Conservation (phyloP, 2,113 vertebrate species). For the Lontra canadensis region DNA sequence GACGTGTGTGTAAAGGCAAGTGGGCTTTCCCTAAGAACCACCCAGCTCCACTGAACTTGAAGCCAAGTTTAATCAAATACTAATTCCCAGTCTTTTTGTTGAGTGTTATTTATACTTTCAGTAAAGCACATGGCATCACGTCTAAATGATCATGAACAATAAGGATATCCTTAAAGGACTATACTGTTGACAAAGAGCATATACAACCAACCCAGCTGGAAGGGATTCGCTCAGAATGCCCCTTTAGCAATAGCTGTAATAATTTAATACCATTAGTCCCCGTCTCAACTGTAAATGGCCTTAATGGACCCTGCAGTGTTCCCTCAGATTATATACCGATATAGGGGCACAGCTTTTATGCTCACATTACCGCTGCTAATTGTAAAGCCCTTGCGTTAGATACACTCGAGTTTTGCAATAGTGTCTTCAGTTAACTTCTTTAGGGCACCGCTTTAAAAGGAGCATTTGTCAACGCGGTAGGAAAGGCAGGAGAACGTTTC, state of each 20-base stretch:
- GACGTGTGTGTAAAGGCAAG: background rate
- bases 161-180: slow-evolving; percentile 68
- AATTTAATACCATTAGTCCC: slow-evolving; percentile 77
- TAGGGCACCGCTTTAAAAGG: slow-evolving; percentile 65
- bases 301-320: slow-evolving; percentile 79
- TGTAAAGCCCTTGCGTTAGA: slow-evolving; percentile 72
- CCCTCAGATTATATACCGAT: slow-evolving; percentile 71
- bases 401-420: slow-evolving; percentile 57
- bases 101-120: slow-evolving; percentile 72
- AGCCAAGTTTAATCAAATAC: slow-evolving; percentile 73
- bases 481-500: slow-evolving; percentile 55
- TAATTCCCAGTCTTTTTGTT: slow-evolving; percentile 72
- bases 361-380: slow-evolving; percentile 64
- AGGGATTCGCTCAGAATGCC: slow-evolving; percentile 77
- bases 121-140: slow-evolving; percentile 62
- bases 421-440: slow-evolving; percentile 72
- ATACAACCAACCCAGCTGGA: slow-evolving; percentile 61
- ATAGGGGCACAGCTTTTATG: slow-evolving; percentile 60
- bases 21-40: background rate
- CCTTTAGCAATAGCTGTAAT: slow-evolving; percentile 64
- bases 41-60: slow-evolving; percentile 63
- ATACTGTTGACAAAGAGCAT: slow-evolving; percentile 63
- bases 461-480: slow-evolving; percentile 62
- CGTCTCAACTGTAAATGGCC: slow-evolving; percentile 78
- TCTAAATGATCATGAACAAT: slow-evolving; percentile 73